phyloP scores from a whole-genome alignment of 2,113 vertebrate species.

The Felis catus region F.catus_Fca126_mat1.0 CM031421.1:13247001-13247500 shows the following conservation, averaged over 20 bases:
- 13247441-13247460: slow-evolving; percentile 69
- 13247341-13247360: slow-evolving; percentile 47
- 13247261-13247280: background rate
- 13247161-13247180: background rate
- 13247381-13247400: slow-evolving; percentile 57
- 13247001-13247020: slow-evolving; percentile 64
- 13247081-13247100: slow-evolving; percentile 5
- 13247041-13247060: slow-evolving; percentile 63
- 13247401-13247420: slow-evolving; percentile 69
- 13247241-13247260: background rate
- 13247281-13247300: background rate
- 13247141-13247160: background rate
- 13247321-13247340: slow-evolving; percentile 31
- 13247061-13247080: slow-evolving; percentile 51
- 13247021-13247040: slow-evolving; percentile 64
- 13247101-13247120: slow-evolving; percentile 8
- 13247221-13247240: background rate
- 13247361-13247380: slow-evolving; percentile 58
- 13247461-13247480: slow-evolving; percentile 60
- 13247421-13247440: slow-evolving; percentile 74
- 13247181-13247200: background rate
- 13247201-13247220: background rate
- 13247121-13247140: background rate
- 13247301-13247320: slow-evolving; percentile 37
- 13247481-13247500: slow-evolving; percentile 75